These are phyloP conservation scores for Galerucella calmariensis DNA, from an alignment of 2,888 invertebrate species.

Conservation along the genomic window DNA sequence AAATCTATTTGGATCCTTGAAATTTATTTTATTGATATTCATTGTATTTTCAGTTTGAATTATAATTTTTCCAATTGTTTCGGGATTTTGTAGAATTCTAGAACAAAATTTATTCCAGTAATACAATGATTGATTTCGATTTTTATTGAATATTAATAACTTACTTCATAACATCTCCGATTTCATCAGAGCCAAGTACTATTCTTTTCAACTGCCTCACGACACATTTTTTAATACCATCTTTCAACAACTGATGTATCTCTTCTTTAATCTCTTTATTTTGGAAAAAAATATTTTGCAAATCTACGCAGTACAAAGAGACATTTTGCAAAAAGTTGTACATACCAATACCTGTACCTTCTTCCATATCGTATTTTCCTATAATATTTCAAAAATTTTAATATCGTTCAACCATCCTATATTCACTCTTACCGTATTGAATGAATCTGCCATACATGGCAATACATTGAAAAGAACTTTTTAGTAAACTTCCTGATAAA, in stretches of 20 bases:
- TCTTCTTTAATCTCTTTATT: conserved; percentile 67
- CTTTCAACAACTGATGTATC: conserved; percentile 69
- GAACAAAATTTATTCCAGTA: conserved; percentile 18
- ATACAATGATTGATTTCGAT: conserved; percentile 1
- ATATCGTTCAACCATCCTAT: background rate
- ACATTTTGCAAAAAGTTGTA: conserved; percentile 79
- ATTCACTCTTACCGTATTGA: conserved; percentile 74
- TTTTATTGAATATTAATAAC: conserved; percentile 39
- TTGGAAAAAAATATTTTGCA: conserved; percentile 74
- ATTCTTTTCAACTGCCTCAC: conserved; percentile 76
- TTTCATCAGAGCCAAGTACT: conserved; percentile 72
- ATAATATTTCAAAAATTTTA: background rate
- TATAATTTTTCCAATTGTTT: conserved; percentile 58
- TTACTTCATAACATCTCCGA: conserved; percentile 76
- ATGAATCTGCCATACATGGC: conserved; percentile 76
- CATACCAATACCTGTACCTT: conserved; percentile 76
- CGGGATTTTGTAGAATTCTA: conserved; percentile 54
- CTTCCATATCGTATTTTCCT: conserved; percentile 78
- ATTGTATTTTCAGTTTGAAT: conserved; percentile 58
- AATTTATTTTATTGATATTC: conserved; percentile 57
- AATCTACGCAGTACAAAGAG: conserved; percentile 81
- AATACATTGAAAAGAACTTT: conserved; percentile 74
- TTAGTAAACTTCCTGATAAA: conserved; percentile 88
- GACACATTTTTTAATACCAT: conserved; percentile 73
- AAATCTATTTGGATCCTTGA: conserved; percentile 58